Conservation (phyloP, 2,888 invertebrate genomes). For the Polydrusus pterygomalis region DNA sequence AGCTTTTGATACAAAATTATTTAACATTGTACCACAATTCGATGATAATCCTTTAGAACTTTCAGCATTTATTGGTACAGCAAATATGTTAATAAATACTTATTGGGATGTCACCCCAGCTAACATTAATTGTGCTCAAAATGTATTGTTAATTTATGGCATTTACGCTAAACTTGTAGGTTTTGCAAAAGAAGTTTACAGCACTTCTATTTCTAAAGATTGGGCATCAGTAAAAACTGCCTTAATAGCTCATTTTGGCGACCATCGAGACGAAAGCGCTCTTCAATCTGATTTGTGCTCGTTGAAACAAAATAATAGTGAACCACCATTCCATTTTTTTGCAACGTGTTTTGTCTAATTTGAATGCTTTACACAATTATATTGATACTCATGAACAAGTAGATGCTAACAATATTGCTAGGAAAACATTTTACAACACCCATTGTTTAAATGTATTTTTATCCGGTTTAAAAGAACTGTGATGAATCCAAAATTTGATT, state of each 20-base stretch:
- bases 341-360: neutral
- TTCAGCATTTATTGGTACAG: too few relatives aligned
- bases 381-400: constrained; percentile 3
- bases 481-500: too few relatives aligned
- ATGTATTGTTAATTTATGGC: neutral
- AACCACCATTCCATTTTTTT: neutral
- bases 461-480: too few relatives aligned
- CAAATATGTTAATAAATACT: neutral
- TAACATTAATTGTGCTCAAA: neutral
- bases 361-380: neutral
- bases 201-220: constrained; percentile 5
- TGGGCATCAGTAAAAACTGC: neutral
- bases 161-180: neutral
- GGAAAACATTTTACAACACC: too few relatives aligned
- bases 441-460: too few relatives aligned
- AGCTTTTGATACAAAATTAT: too few relatives aligned
- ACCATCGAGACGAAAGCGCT: neutral
- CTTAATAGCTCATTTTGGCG: neutral
- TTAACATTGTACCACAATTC: too few relatives aligned
- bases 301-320: neutral
- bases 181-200: too few relatives aligned
- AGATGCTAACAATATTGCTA: too few relatives aligned
- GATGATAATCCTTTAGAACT: too few relatives aligned
- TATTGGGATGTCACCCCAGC: neutral
- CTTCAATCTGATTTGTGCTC: neutral